phyloP scores from a whole-genome alignment of 2,888 invertebrate genomes.

The Lissocephala sabroskyi region DNA sequence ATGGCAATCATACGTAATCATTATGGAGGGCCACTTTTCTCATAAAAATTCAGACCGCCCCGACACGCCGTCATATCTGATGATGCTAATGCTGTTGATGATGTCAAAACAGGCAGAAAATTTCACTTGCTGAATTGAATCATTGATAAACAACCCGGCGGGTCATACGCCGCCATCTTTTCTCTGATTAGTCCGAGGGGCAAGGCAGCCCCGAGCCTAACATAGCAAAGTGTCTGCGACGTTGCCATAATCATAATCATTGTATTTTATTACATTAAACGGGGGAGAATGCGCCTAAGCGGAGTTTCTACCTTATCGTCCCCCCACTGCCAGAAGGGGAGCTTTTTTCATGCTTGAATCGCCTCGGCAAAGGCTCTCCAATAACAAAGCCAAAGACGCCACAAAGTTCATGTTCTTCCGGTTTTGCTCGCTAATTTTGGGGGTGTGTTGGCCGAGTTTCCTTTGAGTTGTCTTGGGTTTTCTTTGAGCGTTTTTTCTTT shows the following conservation, averaged over 20 bases:
- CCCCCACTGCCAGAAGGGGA: no score
- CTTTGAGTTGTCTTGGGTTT: slow-evolving; percentile 17
- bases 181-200: slow-evolving; percentile 4
- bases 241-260: slow-evolving; percentile 38
- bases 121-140: slow-evolving; percentile 53
- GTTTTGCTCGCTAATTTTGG: slow-evolving; percentile 28
- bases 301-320: no score
- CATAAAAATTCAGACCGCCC: slow-evolving; percentile 57
- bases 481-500: slow-evolving; percentile 11
- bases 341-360: no score
- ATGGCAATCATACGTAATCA: slow-evolving; percentile 56
- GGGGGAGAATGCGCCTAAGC: no score
- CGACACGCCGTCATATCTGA: slow-evolving; percentile 6
- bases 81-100: slow-evolving; percentile 31
- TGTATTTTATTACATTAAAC: slow-evolving; percentile 46
- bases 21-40: slow-evolving; percentile 53
- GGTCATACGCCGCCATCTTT: no score
- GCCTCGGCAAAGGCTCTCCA: slow-evolving; percentile 26
- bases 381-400: slow-evolving; percentile 29
- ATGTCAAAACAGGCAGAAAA: slow-evolving; percentile 56
- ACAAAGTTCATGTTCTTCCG: background rate
- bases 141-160: slow-evolving; percentile 39
- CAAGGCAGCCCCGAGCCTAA: background rate
- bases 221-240: slow-evolving; percentile 18
- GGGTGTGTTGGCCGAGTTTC: slow-evolving; percentile 32